Conservation (phyloP, 2,797 vertebrate species). For the Catostomus latipinnis region DNA sequence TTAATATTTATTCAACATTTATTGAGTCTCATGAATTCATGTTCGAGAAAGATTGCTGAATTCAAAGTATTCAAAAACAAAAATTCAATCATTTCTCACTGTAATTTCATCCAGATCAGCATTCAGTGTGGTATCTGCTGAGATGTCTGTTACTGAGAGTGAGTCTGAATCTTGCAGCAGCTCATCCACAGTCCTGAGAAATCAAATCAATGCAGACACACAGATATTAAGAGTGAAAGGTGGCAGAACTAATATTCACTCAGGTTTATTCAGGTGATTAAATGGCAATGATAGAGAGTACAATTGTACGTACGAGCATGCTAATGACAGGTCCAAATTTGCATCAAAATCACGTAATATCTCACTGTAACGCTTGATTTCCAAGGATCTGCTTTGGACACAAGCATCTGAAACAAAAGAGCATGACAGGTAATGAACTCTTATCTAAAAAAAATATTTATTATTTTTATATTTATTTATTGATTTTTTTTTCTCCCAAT, state of each 20-base stretch:
- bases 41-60: constrained; percentile 10
- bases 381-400: constrained; percentile 57
- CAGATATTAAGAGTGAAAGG: constrained; percentile 5
- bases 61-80: not conserved
- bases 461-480: no score
- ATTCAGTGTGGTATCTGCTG: constrained; percentile 47
- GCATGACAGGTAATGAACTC: constrained; percentile 1
- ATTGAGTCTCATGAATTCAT: not conserved
- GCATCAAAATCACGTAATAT: constrained; percentile 89
- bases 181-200: constrained; percentile 73
- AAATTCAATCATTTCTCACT: constrained; percentile 64
- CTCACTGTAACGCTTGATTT: constrained; percentile 89
- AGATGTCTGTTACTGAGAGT: constrained; percentile 61
- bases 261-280: not conserved
- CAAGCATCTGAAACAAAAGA: constrained; percentile 70
- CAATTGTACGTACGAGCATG: constrained; percentile 78
- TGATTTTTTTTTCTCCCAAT: no score
- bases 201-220: constrained; percentile 39
- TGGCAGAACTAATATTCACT: not conserved
- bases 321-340: constrained; percentile 84
- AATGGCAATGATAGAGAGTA: not conserved
- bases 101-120: constrained; percentile 65
- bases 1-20: constrained; percentile 1
- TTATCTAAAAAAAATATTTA: no score
- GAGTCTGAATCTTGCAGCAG: constrained; percentile 69